Evolutionary conservation across 2,113 vertebrate species (phyloP), one percentile per base, ranked within the genome.

Genomic region (Spea multiplicata): DNA sequence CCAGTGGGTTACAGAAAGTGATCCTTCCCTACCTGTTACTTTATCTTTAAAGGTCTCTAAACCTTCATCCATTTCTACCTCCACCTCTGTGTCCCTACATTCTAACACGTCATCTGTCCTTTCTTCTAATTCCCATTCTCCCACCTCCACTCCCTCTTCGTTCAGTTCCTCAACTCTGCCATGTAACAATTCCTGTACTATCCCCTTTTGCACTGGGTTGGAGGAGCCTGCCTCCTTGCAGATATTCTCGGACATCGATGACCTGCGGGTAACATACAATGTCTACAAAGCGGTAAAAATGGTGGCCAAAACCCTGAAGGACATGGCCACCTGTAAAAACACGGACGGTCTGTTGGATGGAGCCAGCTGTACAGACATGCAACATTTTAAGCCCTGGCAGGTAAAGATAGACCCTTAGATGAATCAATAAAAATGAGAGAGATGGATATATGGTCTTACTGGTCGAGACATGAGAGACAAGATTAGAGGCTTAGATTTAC

Each of bases 241-340:
- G 62, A 62, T 79, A 53, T 79, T 79, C 47, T 79, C 77, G 66
- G 77, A 79, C 10, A 79, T 79, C 13, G 44, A 17, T 44, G 77
- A 79, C 52, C 70, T 79, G 5, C 61, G 77, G 46, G 77, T 79
- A 4, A 73, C 70, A 14, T 79, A 79, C 5, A 79, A 79, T 67
- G 77, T 73, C 44, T 79, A 73, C n/a, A 79, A 79, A 16, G 61
- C 70, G 3, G 77, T 73, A 6, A 66, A 14, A 17, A 73, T 79
- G 77, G 45, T 79, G 12, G 49, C 62, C 44, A 47, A 45, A 66
- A 64, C 77, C 48, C 61, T 79, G 12, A 52, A 45, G 9, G 61
- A 79, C 16, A 79, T 79, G 70, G 49, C 50, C 4, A 55, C 13
- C 12, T 79, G 77, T 53, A 66, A n/a, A 48, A 9, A 57, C 13